A percentile compares a stretch with the other conserved stretches of the same genome.
phyloP scores from a whole-genome alignment of 2,888 invertebrate genomes.

The Agonopterix arenella region DNA sequence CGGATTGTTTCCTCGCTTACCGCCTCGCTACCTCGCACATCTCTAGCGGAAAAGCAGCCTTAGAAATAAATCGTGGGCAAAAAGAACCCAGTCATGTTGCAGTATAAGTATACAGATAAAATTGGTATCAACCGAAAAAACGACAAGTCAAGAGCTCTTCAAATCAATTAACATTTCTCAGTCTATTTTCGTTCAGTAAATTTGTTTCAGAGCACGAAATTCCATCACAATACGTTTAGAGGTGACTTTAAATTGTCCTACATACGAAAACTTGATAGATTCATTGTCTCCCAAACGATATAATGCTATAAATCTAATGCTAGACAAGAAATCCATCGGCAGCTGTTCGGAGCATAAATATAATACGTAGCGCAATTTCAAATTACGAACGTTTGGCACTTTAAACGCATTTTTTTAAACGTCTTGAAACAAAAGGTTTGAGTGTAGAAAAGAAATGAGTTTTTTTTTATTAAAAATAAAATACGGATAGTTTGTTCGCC shows the following conservation, averaged over 20 bases:
- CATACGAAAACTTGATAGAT: neutral
- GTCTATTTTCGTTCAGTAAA: slow-evolving; percentile 2
- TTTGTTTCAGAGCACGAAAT: slow-evolving; percentile 1
- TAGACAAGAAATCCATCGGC: slow-evolving; percentile 6
- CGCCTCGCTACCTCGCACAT: too few species aligned
- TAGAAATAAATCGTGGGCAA: too few species aligned
- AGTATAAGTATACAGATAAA: too few species aligned
- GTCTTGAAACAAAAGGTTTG: slow-evolving; percentile 58
- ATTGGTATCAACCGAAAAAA: too few species aligned
- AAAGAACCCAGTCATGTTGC: too few species aligned
- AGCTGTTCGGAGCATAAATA: slow-evolving; percentile 17
- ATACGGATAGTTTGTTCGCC: slow-evolving; percentile 58
- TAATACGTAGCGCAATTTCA: slow-evolving; percentile 13
- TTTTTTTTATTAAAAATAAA: slow-evolving; percentile 61
- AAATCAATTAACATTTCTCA: neutral
- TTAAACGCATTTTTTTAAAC: slow-evolving; percentile 18
- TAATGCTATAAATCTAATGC: neutral
- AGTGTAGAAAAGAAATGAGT: slow-evolving; percentile 35
- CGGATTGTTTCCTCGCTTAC: too few species aligned
- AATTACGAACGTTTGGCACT: slow-evolving; percentile 25
- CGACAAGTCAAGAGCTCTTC: neutral
- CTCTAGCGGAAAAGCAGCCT: too few species aligned
- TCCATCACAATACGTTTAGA: neutral
- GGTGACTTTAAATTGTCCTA: neutral
- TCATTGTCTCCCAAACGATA: neutral